Evolutionary conservation across 2,888 invertebrate genomes (phyloP), one percentile per base, ranked within the genome.

Genomic region (Romanomermis culicivorax): DNA sequence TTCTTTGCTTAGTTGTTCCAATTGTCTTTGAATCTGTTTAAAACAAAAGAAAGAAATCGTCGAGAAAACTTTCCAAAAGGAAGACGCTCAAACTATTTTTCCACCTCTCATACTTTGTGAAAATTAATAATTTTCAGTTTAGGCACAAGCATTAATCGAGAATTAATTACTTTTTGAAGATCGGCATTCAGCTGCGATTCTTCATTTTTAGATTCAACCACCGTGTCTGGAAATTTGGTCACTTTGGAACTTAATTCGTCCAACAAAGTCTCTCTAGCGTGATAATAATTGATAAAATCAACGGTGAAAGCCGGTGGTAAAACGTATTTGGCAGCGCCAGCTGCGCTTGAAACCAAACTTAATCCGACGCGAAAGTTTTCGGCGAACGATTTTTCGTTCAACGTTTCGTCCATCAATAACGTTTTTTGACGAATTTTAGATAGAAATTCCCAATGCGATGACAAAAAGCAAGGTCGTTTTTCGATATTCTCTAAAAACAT

Each of bases 221-320:
- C n/a, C n/a, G n/a, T n/a, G n/a, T n/a, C n/a, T n/a, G n/a, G n/a
- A n/a, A n/a, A n/a, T n/a, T n/a, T n/a, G n/a, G n/a, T n/a, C n/a
- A n/a, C n/a, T n/a, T n/a, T n/a, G n/a, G n/a, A n/a, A n/a, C n/a
- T n/a, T n/a, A n/a, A n/a, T n/a, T n/a, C n/a, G n/a, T n/a, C n/a
- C n/a, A n/a, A n/a, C n/a, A 51, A 11, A 7, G 7, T 51, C 52
- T 52, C 42, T 47, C 50, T 11, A 53, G 49, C 29, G 20, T 2
- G 52, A 68, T 85, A 91, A 70, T 93, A 93, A 1, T 83, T 85
- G 52, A 91, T 83, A 69, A 88, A 95, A 70, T 91, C 89, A 0
- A 87, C 84, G 50, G 83, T 85, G 68, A 93, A 86, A 0, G 91
- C 87, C 0, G 89, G 87, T 0, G 85, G 81, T 58, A 91, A 82